Base-by-base conservation (phyloP, 2,113 vertebrate species). In the Bambusicola thoracicus region DNA sequence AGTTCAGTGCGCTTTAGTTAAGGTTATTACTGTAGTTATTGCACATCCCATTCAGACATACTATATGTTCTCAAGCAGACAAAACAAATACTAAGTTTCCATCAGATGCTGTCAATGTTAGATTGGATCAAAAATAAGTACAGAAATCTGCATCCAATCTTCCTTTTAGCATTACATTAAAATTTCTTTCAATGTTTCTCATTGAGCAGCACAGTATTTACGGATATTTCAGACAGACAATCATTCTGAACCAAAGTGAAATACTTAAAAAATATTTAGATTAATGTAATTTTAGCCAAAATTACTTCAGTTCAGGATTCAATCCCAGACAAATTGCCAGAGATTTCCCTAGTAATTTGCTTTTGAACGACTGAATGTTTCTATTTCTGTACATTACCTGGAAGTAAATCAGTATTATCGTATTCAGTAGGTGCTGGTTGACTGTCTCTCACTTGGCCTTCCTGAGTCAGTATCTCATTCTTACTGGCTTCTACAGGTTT, bases 321-420 rank as follows among this genome's bases (percentile, higher is more conserved):
- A 94, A 92, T 91, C 91, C 94, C 92, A 92, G 81, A 80, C 61
- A 97, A 93, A 95, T 72, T 96, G 94, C 32, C 94, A 97, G 92
- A 94, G 92, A 65, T 94, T 95, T 80, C 82, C 65, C 93, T 95
- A 95, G 62, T 96, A 94, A 94, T 70, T 96, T 94, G 91, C 79
- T 96, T 96, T 94, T 84, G 95, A 97, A 77, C 66, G 78, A 97
- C 75, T 93, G 97, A 98, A 94, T 32, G 91, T 96, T 97, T 97
- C 97, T 98, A 97, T 96, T 98, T 98, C 98, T 98, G 98, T 99
- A 99, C 99, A 96, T 99, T 99, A 99, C 99, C 99, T 99, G 98
- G 97, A 98, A 98, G 98, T 97, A 99, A 98, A 97, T 99, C 98
- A 97, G 98, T 97, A 96, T 97, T 97, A 98, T 96, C 96, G 97